Evolutionary conservation across 2,888 invertebrate genomes (phyloP), one percentile per base, ranked within the genome.

Genomic region (Xestia rhomboidea): DNA sequence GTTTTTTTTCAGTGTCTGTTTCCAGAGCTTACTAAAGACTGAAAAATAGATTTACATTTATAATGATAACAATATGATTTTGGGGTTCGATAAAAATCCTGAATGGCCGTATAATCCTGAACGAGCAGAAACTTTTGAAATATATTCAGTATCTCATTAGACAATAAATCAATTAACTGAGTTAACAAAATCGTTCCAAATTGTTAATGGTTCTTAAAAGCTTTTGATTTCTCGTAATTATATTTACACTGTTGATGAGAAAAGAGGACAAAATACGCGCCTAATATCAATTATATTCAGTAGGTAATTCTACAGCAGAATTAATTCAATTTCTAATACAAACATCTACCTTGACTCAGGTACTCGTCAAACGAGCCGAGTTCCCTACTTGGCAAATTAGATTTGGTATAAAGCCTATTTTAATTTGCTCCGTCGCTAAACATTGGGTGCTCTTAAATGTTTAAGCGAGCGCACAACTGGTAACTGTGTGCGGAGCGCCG

Each of bases 381-480:
- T 92, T 91, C 94, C 93, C 93, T 94, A 92, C 95, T 96, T 95
- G 93, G 92, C 93, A 96, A 96, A 96, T 96, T 96, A 95, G 95
- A 96, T 96, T 96, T 96, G 93, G 93, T 92, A 95, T 95, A 95
- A 95, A 96, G 95, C 96, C 96, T 96, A 95, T 96, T 96, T 96
- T 96, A 96, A 96, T 96, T 96, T 96, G 96, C 94, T 92, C 93
- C 94, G 93, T 94, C 93, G 93, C 94, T 95, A 96, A 95, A 96
- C 95, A 96, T 93, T 94, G 94, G 91, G 91, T 93, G 93, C 94
- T 95, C 93, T 95, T 95, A 94, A 96, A 96, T 96, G 95, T 96
- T 96, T 95, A 94, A 96, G 92, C 93, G 94, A 92, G 93, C 91
- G 92, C 92, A 91, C 93, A 93, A 93, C 93, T 92, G 92, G 92